Evolutionary conservation across 2,113 vertebrate species (phyloP), one percentile per base, ranked within the genome.

Genomic region (Oreochromis spilurus): DNA sequence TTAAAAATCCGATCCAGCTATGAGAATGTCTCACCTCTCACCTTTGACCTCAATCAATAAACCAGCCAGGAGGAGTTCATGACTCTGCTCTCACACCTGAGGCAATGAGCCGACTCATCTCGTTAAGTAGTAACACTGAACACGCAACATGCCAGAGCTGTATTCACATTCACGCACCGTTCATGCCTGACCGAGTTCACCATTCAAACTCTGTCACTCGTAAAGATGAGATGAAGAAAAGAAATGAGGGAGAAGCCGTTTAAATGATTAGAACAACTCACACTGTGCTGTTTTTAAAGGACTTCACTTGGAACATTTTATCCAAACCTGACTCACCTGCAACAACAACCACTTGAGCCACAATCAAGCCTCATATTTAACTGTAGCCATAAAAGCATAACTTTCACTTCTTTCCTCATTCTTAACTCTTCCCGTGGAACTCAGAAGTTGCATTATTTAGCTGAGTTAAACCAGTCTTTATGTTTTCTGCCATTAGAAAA

Each of bases 381-480:
- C 21, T 45, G 13, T 10, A 17, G 67, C 45, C 67, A 17, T 45
- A 26, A 72, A 26, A 72, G 2, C 2, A 45, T 10, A 26, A 70
- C 65, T n/a, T 43, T 6, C 13, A 70, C 3, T 8, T 43, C 12
- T 16, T 43, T 43, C 36, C n/a, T 75, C 40, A 75, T 50, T 29
- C 45, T 29, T 48, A 11, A 12, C 2, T 3, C 40, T 2, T 16
- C 24, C 21, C 1, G 9, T 11, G 16, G 8, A 45, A 48, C 14
- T 29, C 9, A 48, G 24, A 48, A 1, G 21, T 10, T 48, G 5
- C 40, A 48, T 48, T 17, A 45, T 26, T 72, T 45, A 45, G 5
- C 21, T 0, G 21, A 75, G 43, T 75, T 48, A 75, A 21, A 48
- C 14, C 9, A 26, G 1, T 75, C 0, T 19, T 29, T 48, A 3